Evolutionary conservation across 2,797 vertebrate species (phyloP).

Genomic region (Gephyroberyx darwinii): DNA sequence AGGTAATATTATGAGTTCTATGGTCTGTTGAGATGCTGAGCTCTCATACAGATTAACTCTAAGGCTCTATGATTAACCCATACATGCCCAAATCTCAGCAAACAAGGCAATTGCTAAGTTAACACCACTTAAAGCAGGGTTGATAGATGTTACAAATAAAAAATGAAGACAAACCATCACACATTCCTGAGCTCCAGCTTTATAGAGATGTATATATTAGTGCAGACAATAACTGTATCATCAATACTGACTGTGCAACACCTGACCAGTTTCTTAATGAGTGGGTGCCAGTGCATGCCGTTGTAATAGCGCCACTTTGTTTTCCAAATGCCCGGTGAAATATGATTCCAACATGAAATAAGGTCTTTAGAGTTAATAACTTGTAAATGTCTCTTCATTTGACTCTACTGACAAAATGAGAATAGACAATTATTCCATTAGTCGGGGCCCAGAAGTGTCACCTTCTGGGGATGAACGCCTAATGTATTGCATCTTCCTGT

Average conservation of each 20-base stretch:
- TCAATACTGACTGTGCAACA: slow-evolving; percentile 17
- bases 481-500: slow-evolving; percentile 62
- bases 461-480: slow-evolving; percentile 54
- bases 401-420: slow-evolving; percentile 59
- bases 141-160: slow-evolving; percentile 21
- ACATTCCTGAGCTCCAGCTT: slow-evolving; percentile 32
- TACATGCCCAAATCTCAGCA: slow-evolving; percentile 34
- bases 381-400: slow-evolving; percentile 54
- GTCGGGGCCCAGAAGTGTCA: slow-evolving; percentile 49
- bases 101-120: slow-evolving; percentile 6
- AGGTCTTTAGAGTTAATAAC: slow-evolving; percentile 35
- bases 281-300: slow-evolving; percentile 29
- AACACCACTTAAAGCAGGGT: slow-evolving; percentile 26
- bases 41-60: slow-evolving; percentile 20
- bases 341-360: slow-evolving; percentile 39
- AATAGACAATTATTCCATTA: slow-evolving; percentile 71
- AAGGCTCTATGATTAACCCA: too few relatives aligned
- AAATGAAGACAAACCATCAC: slow-evolving; percentile 40
- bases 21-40: neutral
- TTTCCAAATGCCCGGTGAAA: slow-evolving; percentile 37
- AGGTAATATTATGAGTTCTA: neutral
- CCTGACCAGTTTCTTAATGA: slow-evolving; percentile 50
- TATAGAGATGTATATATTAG: slow-evolving; percentile 32
- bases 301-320: slow-evolving; percentile 38
- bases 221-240: slow-evolving; percentile 43